Base-by-base conservation (phyloP, 2,888 invertebrate species). In the Nymphalis urticae region DNA sequence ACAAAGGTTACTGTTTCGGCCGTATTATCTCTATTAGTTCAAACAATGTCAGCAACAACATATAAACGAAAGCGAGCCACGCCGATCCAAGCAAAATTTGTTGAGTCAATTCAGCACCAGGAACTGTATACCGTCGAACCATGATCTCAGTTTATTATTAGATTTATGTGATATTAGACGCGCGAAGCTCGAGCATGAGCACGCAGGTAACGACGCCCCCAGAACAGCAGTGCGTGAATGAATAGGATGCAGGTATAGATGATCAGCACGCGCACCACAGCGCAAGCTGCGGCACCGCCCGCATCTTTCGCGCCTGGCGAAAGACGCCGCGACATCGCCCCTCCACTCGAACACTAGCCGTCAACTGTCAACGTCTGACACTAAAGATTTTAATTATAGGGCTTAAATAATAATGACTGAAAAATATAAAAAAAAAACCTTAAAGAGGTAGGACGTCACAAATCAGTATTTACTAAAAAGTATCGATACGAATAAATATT, bases 141-240 rank as follows among this genome's bases (percentile, higher is more conserved):
- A 72, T 76, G 48, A 21, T 67, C 42, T 21, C 19, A 51, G 48
- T 9, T 21, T 24, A 10, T 16, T 27, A 10, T 47, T 27, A 60
- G 8, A 8, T 24, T 36, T 17, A 50, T 27, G 48, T 64, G 8
- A 50, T 21, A 2, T 48, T 42, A 47, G 17, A 21, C 4, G 27
- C 8, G 10, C 17, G 50, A n/a, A 19, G 51, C 53, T 56, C 68
- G 73, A 69, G 72, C 47, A 59, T 71, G 69, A n/a, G 59, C 51
- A 58, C 82, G 82, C 73, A 85, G 72, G 62, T 72, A 53, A 21
- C 79, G 81, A 27, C 86, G 83, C 69, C 85, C 82, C 83, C 84
- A 85, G 79, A 85, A 82, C 69, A 87, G 77, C 75, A 87, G 72
- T 66, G 83, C 79, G 80, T 87, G 87, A 64, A 85, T 80, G 56